These are phyloP conservation scores for Ennomos fuscantarius DNA, from an alignment of 2,888 invertebrate species.

Conservation along the genomic window DNA sequence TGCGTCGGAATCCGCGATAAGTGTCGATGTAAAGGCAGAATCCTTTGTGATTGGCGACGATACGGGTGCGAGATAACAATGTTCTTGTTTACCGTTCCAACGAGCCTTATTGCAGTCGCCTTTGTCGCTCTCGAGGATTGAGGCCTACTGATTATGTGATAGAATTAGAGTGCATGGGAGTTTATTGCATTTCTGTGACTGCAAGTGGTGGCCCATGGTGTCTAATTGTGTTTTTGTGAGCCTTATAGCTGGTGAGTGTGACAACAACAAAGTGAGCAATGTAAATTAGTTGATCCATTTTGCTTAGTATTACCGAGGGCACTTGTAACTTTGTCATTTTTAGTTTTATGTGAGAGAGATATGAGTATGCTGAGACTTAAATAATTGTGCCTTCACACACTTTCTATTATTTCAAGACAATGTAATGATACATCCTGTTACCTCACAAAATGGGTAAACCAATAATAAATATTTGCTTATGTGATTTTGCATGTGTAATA, in stretches of 20 bases:
- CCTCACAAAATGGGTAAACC: not conserved
- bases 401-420: slow-evolving; percentile 12
- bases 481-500: not conserved
- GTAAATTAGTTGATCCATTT: slow-evolving; percentile 22
- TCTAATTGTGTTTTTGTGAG: slow-evolving; percentile 75
- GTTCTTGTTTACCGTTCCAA: slow-evolving; percentile 68
- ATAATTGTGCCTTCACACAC: slow-evolving; percentile 12
- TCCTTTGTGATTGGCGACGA: slow-evolving; percentile 77
- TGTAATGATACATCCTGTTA: slow-evolving; percentile 5
- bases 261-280: slow-evolving; percentile 16
- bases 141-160: slow-evolving; percentile 36
- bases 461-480: too few species aligned
- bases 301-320: slow-evolving; percentile 8
- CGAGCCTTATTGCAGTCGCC: slow-evolving; percentile 53
- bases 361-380: slow-evolving; percentile 1
- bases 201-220: slow-evolving; percentile 64
- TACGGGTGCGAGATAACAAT: slow-evolving; percentile 68
- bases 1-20: slow-evolving; percentile 62
- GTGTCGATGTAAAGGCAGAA: slow-evolving; percentile 65
- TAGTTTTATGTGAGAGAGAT: slow-evolving; percentile 18
- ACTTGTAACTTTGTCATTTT: slow-evolving; percentile 6
- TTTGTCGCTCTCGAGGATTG: slow-evolving; percentile 53
- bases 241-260: slow-evolving; percentile 63
- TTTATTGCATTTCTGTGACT: slow-evolving; percentile 31
- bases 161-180: slow-evolving; percentile 19